Conservation (phyloP, 2,113 vertebrate genomes). For the Donacobius atricapilla region DNA sequence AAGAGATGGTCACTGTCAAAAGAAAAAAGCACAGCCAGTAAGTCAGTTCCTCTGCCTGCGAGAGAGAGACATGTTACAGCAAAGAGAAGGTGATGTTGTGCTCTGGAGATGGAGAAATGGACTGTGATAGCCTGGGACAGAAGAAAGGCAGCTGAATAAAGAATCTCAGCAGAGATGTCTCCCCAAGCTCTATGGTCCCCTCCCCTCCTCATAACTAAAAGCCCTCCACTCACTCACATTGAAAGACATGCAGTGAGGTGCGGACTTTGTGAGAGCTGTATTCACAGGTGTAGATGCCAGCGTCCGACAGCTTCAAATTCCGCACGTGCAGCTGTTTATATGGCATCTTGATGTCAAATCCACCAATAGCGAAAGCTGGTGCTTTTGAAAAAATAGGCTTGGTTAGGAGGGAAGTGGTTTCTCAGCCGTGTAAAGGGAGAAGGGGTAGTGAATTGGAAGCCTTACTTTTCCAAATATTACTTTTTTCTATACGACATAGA, state of each 20-base stretch:
- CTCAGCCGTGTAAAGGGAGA: not conserved
- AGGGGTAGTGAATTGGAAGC: not conserved
- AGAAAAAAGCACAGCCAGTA: not conserved
- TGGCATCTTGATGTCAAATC: not conserved
- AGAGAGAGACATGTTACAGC: not conserved
- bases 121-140: not conserved
- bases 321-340: conserved; percentile 24
- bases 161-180: not conserved
- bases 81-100: not conserved
- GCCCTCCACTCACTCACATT: conserved; percentile 43
- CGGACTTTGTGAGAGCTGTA: not conserved
- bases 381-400: conserved; percentile 24
- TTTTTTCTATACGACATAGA: rapidly evolving
- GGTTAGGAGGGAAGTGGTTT: not conserved
- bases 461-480: not conserved
- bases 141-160: not conserved
- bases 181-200: rapidly evolving
- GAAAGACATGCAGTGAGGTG: conserved; percentile 46
- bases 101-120: not conserved
- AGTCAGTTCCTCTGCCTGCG: not conserved
- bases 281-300: conserved; percentile 56
- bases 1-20: not conserved
- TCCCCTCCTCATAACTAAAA: not conserved
- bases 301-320: not conserved
- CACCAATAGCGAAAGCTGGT: rapidly evolving